Base-by-base conservation (phyloP, 1,140 invertebrate genomes). In the Amphibalanus amphitrite region DNA sequence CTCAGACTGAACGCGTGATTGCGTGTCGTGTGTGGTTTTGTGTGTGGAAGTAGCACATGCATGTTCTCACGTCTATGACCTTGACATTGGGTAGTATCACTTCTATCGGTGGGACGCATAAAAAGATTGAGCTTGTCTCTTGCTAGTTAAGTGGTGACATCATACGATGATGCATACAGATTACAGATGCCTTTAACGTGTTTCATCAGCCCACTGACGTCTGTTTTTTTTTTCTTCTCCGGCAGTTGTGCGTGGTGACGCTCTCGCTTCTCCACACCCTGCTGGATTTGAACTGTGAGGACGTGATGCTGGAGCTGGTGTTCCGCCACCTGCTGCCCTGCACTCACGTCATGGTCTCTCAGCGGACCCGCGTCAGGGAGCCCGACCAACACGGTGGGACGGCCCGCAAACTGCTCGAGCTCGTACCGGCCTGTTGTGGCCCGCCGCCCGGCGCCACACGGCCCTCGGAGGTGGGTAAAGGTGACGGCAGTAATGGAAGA, bases 231-330 rank as follows among this genome's bases (percentile, higher is more conserved):
- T 59, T 20, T 13, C 47, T 59, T 20, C 47, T 59, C 47, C 47
- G 84, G 72, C 83, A 95, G 89, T 81, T 98, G 15, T 92, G 91
- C 75, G 84, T 97, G 73, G 92, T 96, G 1, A 93, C 94, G 0
- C 79, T 98, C 74, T 88, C 91, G 0, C 78, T 98, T 15, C 92
- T 98, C 79, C 89, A 93, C 79, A 95, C 93, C 0, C 81, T 98
- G 70, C 83, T 98, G 29, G 88, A 93, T 76, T 81, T 98, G 67
- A 93, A 96, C 79, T 97, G 93, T 81, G 96, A 98, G 82, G 96
- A 98, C 80, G 86, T 97, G n/a, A 93, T 97, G 89, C 83, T 96
- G 76, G 92, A 95, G 78, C 82, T 97, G 30, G 85, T 97, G 69
- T 88, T 95, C 74, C 90, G 88, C 81, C 90, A 95, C 78, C 82